Base-by-base conservation (phyloP, 1,140 invertebrate genomes). In the Drosophila sulfurigaster region DNA sequence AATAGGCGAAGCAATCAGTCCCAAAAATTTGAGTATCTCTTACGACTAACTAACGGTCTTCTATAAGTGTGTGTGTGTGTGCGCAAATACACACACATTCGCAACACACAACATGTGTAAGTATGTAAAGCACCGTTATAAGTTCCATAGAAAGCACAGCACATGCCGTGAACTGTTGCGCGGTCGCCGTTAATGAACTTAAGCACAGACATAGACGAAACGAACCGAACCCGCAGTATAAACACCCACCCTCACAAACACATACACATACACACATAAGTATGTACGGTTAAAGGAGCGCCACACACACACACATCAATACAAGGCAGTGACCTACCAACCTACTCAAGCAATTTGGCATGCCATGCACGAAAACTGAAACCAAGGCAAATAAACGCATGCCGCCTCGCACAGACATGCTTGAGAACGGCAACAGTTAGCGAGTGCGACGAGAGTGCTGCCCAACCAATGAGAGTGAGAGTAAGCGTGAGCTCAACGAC, bases 301-400 rank as follows among this genome's bases (percentile, higher is more conserved):
- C 30, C 32, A 73, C 32, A 10, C 58, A 62, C 71, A 65, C 62
- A 57, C 13, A 32, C 58, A 65, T 54, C 46, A 1, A 43, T 32
- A 59, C 52, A 62, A 85, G 74, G 67, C 80, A 80, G 83, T 87
- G 83, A 87, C 83, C 83, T 80, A 87, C 65, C 83, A 87, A 87
- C 83, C 83, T 80, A 88, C 75, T 80, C 75, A 82, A 64, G 52
- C 67, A 48, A 71, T 67, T 62, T 75, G 32, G 43, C 58, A 70
- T 75, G 66, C 66, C 51, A 57, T 57, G 67, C 73, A 75, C 67
- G 73, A 74, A 74, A 74, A 69, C 66, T 41, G 66, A 74, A 74
- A 62, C 71, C 58, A 62, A 70, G 59, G 11, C 66, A 64, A 75
- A 70, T 45, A 75, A 63, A 71, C 65, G 48, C 64, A 52, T 32